Conservation (phyloP, 2,797 vertebrate genomes). For the Gambelia wislizenii region DNA sequence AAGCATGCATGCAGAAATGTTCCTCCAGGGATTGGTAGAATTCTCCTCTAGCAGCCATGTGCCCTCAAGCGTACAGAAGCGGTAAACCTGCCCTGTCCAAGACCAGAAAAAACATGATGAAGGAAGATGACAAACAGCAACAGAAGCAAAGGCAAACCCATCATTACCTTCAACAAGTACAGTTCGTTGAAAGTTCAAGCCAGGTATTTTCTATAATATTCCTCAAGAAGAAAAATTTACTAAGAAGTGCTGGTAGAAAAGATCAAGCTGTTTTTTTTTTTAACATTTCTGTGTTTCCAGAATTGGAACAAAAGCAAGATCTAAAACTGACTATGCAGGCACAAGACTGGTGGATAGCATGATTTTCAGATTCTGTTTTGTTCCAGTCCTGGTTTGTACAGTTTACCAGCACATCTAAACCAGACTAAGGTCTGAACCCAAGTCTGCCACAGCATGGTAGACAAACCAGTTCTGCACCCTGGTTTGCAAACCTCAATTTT, state of each 20-base stretch:
- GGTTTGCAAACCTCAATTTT: not conserved
- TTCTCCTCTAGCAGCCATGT: slow-evolving; percentile 81
- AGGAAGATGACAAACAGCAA: not conserved
- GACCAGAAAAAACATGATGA: not conserved
- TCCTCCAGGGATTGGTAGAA: slow-evolving; percentile 81
- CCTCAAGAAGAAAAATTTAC: not conserved
- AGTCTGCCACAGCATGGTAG: not conserved
- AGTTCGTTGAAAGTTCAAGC: not conserved
- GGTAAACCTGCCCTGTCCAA: slow-evolving; percentile 78
- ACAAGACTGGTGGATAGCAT: not conserved
- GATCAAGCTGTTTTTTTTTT: not conserved
- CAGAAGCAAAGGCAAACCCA: not conserved
- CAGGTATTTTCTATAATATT: not conserved
- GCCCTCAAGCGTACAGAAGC: slow-evolving; percentile 81
- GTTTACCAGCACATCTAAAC: not conserved
- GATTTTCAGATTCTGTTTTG: not conserved
- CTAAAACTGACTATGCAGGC: not conserved
- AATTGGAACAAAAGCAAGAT: not conserved
- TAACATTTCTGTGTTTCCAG: not conserved
- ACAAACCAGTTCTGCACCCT: not conserved
- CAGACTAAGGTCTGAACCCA: not conserved
- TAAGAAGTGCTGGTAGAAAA: not conserved
- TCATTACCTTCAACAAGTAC: not conserved
- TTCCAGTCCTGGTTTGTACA: not conserved
- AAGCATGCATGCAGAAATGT: slow-evolving; percentile 80